phyloP scores from a whole-genome alignment of 2,888 invertebrate species.

The Melanotus villosus region DNA sequence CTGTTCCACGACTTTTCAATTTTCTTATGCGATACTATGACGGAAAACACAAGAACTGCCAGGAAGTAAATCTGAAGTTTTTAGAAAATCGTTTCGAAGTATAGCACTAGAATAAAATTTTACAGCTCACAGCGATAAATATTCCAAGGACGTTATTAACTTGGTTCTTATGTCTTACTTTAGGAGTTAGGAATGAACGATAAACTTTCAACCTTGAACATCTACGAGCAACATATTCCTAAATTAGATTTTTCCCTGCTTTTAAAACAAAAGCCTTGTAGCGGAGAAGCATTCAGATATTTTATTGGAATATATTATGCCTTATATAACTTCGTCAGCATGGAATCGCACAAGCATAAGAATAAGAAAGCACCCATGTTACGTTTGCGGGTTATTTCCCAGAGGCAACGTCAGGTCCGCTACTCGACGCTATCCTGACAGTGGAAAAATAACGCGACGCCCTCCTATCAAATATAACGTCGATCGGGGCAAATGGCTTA shows the following conservation, averaged over 20 bases:
- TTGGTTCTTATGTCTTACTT: no score
- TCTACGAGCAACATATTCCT: constrained; percentile 7
- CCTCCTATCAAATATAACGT: constrained; percentile 25
- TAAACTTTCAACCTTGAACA: not conserved
- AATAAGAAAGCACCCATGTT: constrained; percentile 24
- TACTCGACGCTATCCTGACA: constrained; percentile 20
- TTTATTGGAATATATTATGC: constrained; percentile 28
- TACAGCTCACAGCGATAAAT: no score
- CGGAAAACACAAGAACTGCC: not conserved
- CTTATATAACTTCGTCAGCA: constrained; percentile 19
- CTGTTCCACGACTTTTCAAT: constrained; percentile 23
- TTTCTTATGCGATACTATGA: constrained; percentile 14
- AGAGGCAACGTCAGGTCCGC: constrained; percentile 29
- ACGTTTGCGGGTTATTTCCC: constrained; percentile 25
- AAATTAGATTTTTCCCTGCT: constrained; percentile 16
- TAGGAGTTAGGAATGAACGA: not conserved
- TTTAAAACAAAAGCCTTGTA: constrained; percentile 22
- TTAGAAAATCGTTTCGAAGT: not conserved
- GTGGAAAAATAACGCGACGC: constrained; percentile 27
- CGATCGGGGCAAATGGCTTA: constrained; percentile 28
- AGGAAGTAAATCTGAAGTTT: not conserved
- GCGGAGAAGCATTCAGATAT: constrained; percentile 12
- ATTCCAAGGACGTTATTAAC: no score
- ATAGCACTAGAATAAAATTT: not conserved
- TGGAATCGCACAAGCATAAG: constrained; percentile 19